phyloP scores from a whole-genome alignment of 2,888 invertebrate species.

The Apamea crenata region DNA sequence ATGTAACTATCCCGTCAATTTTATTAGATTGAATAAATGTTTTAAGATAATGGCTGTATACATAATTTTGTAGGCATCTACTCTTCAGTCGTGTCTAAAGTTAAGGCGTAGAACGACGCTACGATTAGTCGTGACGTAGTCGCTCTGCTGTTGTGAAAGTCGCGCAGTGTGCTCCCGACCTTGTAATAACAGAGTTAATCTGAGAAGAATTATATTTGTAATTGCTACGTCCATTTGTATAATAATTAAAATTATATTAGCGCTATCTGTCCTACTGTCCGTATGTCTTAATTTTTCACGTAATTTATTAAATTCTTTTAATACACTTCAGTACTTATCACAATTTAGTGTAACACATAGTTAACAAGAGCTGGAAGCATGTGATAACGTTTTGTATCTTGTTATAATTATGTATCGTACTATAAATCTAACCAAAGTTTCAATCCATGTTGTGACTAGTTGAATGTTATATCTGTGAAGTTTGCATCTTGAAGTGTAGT shows the following conservation, averaged over 20 bases:
- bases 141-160: conserved; percentile 28
- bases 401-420: conserved; percentile 67
- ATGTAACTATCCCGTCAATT: conserved; percentile 50
- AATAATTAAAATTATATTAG: conserved; percentile 75
- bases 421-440: conserved; percentile 74
- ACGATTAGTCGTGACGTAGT: conserved; percentile 28
- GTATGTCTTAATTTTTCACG: conserved; percentile 45
- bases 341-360: conserved; percentile 64
- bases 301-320: conserved; percentile 49
- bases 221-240: conserved; percentile 86
- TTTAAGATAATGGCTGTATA: conserved; percentile 44
- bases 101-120: conserved; percentile 25
- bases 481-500: conserved; percentile 43
- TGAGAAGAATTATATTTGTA: conserved; percentile 68
- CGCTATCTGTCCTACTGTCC: conserved; percentile 66
- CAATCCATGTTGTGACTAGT: conserved; percentile 66
- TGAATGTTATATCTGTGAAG: conserved; percentile 56
- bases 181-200: conserved; percentile 13
- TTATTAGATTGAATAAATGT: conserved; percentile 42
- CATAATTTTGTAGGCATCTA: conserved; percentile 28
- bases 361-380: conserved; percentile 52
- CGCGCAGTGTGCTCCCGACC: conserved; percentile 32
- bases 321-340: conserved; percentile 74
- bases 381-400: conserved; percentile 73
- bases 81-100: conserved; percentile 21